Evolutionary conservation across 35 echinoderm and acorn worm species (phyloP), one percentile per base, ranked within the genome.

Genomic region (Holothuria glaberrima): DNA sequence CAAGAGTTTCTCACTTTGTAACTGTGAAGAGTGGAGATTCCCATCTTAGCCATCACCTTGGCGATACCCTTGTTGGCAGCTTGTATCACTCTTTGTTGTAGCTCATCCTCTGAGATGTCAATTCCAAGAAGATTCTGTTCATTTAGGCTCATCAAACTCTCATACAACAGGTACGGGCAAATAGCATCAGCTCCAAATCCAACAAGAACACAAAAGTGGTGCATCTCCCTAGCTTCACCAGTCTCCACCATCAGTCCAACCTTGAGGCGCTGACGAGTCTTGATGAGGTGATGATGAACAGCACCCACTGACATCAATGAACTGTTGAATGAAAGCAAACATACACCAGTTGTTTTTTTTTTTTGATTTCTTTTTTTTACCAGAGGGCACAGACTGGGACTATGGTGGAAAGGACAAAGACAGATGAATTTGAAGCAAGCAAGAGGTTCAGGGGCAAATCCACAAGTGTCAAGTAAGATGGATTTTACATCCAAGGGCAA

Each of bases 21-120:
- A 45, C 97, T 99, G 14, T 99, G 97, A 12, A 99, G 90, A 17
- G 94, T 94, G 9, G 97, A 99, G 48, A 99, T 99, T 3, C 97
- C 97, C 97, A 99, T 99, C 93, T 99, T 99, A 59, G 97, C 93
- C 97, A 99, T 93, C 0, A 98, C 93, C 65, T 98, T 98, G n/a
- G 90, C 54, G 58, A 99, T 93, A 12, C 93, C 93, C 54, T 91
- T 95, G 16, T 69, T 77, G 26, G 89, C 69, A 4, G 97, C 93
- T 30, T 73, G 61, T 28, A 88, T 85, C 50, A 95, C 88, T 50
- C 93, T 70, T 24, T 77, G 30, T 22, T 71, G 59, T 19, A 99
- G 89, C 59, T 95, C 93, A 4, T 99, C 88, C 83, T 92, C 91
- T 0, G 87, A 75, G 28, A 93, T 44, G 25, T 92, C 87, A 7